Percentiles rank a stretch among this genome's conserved stretches.
These are phyloP conservation scores for Ophonus ardosiacus DNA, from an alignment of 2,888 invertebrate genomes.

Conservation along the genomic window DNA sequence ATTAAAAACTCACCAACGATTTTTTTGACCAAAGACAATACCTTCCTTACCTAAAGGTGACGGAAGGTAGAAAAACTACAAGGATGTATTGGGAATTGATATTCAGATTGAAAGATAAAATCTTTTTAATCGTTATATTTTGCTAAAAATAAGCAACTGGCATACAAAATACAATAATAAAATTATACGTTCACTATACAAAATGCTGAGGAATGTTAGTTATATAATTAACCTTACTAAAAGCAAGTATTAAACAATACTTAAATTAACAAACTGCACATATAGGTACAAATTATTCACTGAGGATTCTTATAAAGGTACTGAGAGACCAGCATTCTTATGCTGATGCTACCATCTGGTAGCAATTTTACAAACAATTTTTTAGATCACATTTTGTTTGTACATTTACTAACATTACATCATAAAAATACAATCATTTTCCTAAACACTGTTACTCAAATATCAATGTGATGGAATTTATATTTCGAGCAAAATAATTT, in stretches of 20 bases:
- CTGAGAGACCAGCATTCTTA: constrained; percentile 22
- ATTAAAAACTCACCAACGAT: too few species aligned
- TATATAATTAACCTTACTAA: constrained; percentile 59
- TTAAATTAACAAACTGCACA: constrained; percentile 44
- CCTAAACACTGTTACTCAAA: neutral
- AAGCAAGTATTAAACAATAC: constrained; percentile 57
- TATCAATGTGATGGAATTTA: neutral
- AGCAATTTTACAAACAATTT: constrained; percentile 14
- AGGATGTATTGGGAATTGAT: neutral
- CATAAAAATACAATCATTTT: neutral
- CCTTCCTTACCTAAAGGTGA: too few species aligned
- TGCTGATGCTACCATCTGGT: constrained; percentile 2
- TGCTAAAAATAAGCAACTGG: constrained; percentile 64
- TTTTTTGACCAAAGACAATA: too few species aligned
- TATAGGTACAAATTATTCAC: neutral
- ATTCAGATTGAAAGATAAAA: constrained; percentile 1
- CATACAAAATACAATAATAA: constrained; percentile 63
- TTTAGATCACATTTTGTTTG: constrained; percentile 35
- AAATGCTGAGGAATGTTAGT: constrained; percentile 62
- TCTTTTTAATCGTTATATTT: constrained; percentile 59
- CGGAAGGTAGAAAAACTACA: too few species aligned
- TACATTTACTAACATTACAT: constrained; percentile 33
- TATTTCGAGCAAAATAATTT: neutral
- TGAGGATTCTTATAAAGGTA: constrained; percentile 31
- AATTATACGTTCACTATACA: constrained; percentile 59